Base-by-base conservation (phyloP, 2,888 invertebrate species). In the Chloroclysta siterata region DNA sequence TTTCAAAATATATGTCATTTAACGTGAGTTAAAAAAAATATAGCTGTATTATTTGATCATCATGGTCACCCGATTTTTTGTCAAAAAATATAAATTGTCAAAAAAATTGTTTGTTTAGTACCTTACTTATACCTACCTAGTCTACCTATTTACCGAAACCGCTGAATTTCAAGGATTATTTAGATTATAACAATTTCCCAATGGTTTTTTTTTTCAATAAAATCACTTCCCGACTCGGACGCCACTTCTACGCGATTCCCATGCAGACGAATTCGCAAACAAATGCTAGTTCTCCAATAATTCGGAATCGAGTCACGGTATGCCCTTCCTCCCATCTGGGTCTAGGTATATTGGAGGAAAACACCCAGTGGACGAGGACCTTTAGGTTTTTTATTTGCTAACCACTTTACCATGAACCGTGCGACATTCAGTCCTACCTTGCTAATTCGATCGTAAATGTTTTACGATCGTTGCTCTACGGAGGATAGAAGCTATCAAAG, bases 341-440 rank as follows among this genome's bases (percentile, higher is more conserved):
- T 89, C 88, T 88, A 88, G 88, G 89, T 66, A 78, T 78, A 76
- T 76, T 75, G 47, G 77, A 88, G 89, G 89, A 88, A 88, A 88
- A 85, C 29, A 47, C 52, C 47, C 53, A 39, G 47, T 50, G 29
- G 6, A 1, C 29, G 52, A 33, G 28, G 42, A 63, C 58, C 63
- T 62, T 53, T 63, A 53, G 44, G 47, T 53, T 60, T 22, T n/a
- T 55, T 53, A 64, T 59, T 59, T 54, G 48, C 53, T 33, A 8
- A 33, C 52, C 50, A 57, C n/a, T 47, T 63, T 14, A 41, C 68
- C 63, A 44, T 65, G 67, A 54, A 50, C 53, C 62, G 28, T 51
- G 28, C 46, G 62, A 47, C 58, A 57, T 54, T 59, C 48, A 65
- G 53, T 33, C 11, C 33, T 54, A 65, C 39, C 28, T 50, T 53